phyloP scores from a whole-genome alignment of 1,140 invertebrate genomes.

The Cryptotermes secundus region DNA sequence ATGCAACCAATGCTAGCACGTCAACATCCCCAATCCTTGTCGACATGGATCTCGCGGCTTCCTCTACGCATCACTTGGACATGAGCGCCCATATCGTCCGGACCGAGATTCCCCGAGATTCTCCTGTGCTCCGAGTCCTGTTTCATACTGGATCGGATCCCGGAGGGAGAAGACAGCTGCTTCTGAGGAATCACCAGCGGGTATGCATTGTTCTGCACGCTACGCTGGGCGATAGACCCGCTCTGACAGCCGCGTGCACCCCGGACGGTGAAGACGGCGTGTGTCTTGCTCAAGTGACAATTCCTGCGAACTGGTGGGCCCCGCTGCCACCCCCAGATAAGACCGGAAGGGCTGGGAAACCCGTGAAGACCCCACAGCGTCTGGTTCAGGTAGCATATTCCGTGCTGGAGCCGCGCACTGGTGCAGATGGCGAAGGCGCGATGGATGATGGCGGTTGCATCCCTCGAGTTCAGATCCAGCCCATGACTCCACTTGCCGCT shows the following conservation, averaged over 20 bases:
- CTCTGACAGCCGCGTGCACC: conserved; percentile 78
- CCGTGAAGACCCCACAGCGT: conserved; percentile 63
- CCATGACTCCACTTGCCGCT: conserved; percentile 66
- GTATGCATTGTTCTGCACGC: conserved; percentile 77
- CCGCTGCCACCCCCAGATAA: conserved; percentile 56
- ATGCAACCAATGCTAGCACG: conserved; percentile 11
- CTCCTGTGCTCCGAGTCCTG: conserved; percentile 81
- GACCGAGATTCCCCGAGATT: conserved; percentile 76
- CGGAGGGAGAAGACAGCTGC: conserved; percentile 55
- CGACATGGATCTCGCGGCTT: conserved; percentile 63
- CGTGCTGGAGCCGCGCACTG: conserved; percentile 67
- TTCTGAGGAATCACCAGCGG: conserved; percentile 54
- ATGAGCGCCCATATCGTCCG: conserved; percentile 90
- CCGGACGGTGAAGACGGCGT: conserved; percentile 87
- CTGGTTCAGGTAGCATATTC: conserved; percentile 79
- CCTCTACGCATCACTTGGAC: conserved; percentile 74
- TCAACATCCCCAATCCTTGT: conserved; percentile 46
- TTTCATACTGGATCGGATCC: conserved; percentile 85
- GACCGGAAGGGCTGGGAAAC: conserved; percentile 41
- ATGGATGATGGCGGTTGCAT: conserved; percentile 59
- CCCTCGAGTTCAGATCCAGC: conserved; percentile 74
- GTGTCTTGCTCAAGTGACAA: conserved; percentile 77
- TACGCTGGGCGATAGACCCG: conserved; percentile 53
- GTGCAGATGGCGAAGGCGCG: conserved; percentile 47
- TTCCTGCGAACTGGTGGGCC: conserved; percentile 88